Base-by-base conservation (phyloP, 2,888 invertebrate genomes). In the Leistus spinibarbis region DNA sequence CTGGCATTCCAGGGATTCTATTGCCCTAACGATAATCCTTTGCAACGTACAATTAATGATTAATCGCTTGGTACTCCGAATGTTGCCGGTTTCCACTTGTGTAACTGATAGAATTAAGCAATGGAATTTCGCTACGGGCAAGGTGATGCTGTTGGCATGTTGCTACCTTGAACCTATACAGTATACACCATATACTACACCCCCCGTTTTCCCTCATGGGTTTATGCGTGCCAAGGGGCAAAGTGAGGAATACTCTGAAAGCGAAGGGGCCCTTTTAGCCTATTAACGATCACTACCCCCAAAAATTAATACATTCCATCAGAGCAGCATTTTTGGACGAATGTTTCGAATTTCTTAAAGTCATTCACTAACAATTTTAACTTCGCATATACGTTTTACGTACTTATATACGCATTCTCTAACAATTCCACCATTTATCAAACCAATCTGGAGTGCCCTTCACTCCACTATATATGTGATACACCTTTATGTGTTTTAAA, bases 31-130 rank as follows among this genome's bases (percentile, higher is more conserved):
- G 27, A n/a, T n/a, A 27, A 64, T 64, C 64, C 54, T 70, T 70
- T 63, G 24, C 54, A 71, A 71, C 54, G 64, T 22, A 24, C 71
- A 63, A 71, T 71, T 71, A 71, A 71, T 71, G 71, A 71, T 71
- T 71, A 71, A 71, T 71, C 54, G 64, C 22, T 60, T 60, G 60
- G 60, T 60, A 60, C 64, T 17, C 64, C 24, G 22, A 63, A 27
- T 60, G 69, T 24, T 54, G 23, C 27, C 24, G 16, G 69, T 24
- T 54, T 56, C 20, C 66, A 66, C 17, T 22, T 23, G 69, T 54
- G 23, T 54, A 54, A 20, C 64, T 64, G 64, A 64, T 23, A 64
- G 27, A 64, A 64, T 64, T 64, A 64, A 17, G 16, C 64, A 2
- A 64, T 64, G 64, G 23, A 64, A 64, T 64, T 64, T 64, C 64